phyloP scores from a whole-genome alignment of 2,113 vertebrate genomes.

The Aix galericulata region DNA sequence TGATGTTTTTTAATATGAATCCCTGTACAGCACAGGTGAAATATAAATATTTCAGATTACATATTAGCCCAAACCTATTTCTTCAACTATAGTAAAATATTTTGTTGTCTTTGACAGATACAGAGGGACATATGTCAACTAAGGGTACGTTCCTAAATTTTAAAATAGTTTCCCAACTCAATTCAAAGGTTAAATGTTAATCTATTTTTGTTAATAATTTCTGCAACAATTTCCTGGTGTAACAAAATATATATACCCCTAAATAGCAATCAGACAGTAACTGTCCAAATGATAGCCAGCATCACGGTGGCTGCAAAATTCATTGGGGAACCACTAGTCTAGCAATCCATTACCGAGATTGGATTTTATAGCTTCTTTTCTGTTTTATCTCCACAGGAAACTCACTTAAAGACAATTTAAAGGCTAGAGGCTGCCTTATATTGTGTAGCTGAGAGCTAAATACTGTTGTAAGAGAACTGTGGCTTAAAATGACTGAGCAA shows the following conservation, averaged over 20 bases:
- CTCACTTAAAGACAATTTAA: conserved; percentile 24
- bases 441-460: not conserved
- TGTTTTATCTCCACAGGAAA: not conserved
- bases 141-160: not conserved
- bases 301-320: not conserved
- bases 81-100: not conserved
- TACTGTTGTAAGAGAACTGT: not conserved
- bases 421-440: not conserved
- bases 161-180: not conserved
- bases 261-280: not conserved
- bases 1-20: not conserved
- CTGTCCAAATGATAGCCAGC: not conserved
- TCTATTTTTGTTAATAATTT: not conserved
- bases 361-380: not conserved
- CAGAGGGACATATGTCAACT: not conserved
- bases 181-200: not conserved
- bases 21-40: not conserved
- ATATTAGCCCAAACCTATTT: accelerated
- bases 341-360: not conserved
- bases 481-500: not conserved
- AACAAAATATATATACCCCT: not conserved
- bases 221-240: not conserved
- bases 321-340: not conserved
- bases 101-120: not conserved
- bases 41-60: not conserved